phyloP scores from a whole-genome alignment of 2,797 vertebrate species.

The Momotus momota region DNA sequence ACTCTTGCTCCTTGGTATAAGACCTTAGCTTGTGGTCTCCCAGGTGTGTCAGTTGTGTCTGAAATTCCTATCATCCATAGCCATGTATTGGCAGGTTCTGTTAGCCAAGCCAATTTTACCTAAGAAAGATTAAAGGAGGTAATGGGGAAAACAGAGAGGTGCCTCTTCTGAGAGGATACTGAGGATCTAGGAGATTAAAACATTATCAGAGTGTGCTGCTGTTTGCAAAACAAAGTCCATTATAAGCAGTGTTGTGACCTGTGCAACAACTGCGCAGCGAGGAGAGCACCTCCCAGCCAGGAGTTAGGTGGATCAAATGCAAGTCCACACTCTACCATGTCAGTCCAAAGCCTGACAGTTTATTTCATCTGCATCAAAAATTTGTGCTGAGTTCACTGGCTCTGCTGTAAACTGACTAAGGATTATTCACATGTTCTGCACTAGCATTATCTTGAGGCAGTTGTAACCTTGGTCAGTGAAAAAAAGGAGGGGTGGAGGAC shows the following conservation, averaged over 20 bases:
- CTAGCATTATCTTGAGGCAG: background rate
- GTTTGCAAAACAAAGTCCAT: constrained; percentile 9
- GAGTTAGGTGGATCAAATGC: background rate
- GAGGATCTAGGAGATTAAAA: background rate
- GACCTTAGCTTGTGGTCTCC: background rate
- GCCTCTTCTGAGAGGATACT: background rate
- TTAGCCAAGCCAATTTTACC: background rate
- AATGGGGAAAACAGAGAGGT: background rate
- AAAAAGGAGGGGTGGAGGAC: background rate
- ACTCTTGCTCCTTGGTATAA: background rate
- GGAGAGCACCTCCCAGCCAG: background rate
- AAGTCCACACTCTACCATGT: background rate
- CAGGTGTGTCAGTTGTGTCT: background rate
- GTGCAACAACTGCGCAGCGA: background rate
- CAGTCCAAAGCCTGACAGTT: background rate
- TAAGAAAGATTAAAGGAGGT: background rate
- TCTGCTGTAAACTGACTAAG: background rate
- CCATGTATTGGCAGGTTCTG: background rate
- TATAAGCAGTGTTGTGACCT: background rate
- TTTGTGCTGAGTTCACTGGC: background rate
- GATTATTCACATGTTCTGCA: background rate
- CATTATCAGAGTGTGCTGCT: background rate
- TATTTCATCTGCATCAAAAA: background rate
- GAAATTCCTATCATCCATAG: background rate
- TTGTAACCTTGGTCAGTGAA: background rate